Percentiles rank a stretch among this genome's conserved stretches.
Conservation (phyloP, 2,113 vertebrate genomes). For the Macrotis lagotis region DNA sequence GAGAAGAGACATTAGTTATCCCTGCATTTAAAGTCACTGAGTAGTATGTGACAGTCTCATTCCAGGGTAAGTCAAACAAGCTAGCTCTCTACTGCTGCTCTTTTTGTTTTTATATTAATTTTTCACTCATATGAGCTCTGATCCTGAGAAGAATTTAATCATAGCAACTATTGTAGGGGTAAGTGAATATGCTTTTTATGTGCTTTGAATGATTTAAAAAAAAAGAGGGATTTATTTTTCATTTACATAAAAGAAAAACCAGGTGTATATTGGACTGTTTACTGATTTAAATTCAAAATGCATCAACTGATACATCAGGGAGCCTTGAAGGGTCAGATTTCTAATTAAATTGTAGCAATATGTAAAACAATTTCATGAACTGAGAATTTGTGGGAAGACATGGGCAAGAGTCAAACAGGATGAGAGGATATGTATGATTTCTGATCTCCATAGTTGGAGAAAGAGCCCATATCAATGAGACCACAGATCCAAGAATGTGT, state of each 20-base stretch:
- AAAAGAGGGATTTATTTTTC: slow-evolving; percentile 11
- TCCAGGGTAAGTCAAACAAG: slow-evolving; percentile 76
- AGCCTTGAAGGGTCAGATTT: slow-evolving; percentile 46
- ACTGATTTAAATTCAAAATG: slow-evolving; percentile 51
- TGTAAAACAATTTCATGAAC: slow-evolving; percentile 4
- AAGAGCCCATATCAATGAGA: not conserved
- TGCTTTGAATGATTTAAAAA: slow-evolving; percentile 19
- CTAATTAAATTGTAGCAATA: slow-evolving; percentile 45
- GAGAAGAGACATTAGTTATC: slow-evolving; percentile 81
- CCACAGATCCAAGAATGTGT: not conserved
- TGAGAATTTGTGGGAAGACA: not conserved
- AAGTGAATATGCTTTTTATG: slow-evolving; percentile 76
- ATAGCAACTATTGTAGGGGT: slow-evolving; percentile 76
- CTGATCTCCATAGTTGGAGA: not conserved
- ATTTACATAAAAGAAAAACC: slow-evolving; percentile 38
- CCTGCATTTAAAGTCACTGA: slow-evolving; percentile 81
- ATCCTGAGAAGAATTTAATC: slow-evolving; percentile 76
- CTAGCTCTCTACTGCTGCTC: slow-evolving; percentile 70
- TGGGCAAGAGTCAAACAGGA: not conserved
- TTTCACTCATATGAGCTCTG: slow-evolving; percentile 69
- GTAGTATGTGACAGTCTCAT: slow-evolving; percentile 83
- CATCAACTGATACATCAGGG: slow-evolving; percentile 32
- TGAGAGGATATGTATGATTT: not conserved
- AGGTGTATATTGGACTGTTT: not conserved
- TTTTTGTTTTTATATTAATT: slow-evolving; percentile 77